A percentile compares a stretch with the other conserved stretches of the same genome.
These are phyloP conservation scores for human (Homo sapiens) DNA, from an alignment of 2,113 vertebrate genomes.

Conservation along the genomic window GRCh38 chr2:225165001-225165500, in stretches of 20 bases:
- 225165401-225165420: conserved; percentile 24
- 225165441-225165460: neutral
- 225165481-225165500: neutral
- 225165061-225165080: neutral
- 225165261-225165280: conserved; percentile 19
- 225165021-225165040: accelerated
- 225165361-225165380: neutral
- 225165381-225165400: neutral
- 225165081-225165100: neutral
- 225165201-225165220: neutral
- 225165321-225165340: neutral
- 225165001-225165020: neutral
- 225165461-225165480: neutral
- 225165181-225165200: neutral
- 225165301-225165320: neutral
- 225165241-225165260: conserved; percentile 5
- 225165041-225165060: neutral
- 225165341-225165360: neutral
- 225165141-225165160: neutral
- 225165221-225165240: conserved; percentile 33
- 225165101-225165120: neutral
- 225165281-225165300: conserved; percentile 32
- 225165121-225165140: neutral
- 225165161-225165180: neutral
- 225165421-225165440: neutral